Percentiles rank a stretch among this genome's conserved stretches.
Evolutionary conservation across 1,140 invertebrate genomes (phyloP).

Genomic region (Hycleus cichorii): DNA sequence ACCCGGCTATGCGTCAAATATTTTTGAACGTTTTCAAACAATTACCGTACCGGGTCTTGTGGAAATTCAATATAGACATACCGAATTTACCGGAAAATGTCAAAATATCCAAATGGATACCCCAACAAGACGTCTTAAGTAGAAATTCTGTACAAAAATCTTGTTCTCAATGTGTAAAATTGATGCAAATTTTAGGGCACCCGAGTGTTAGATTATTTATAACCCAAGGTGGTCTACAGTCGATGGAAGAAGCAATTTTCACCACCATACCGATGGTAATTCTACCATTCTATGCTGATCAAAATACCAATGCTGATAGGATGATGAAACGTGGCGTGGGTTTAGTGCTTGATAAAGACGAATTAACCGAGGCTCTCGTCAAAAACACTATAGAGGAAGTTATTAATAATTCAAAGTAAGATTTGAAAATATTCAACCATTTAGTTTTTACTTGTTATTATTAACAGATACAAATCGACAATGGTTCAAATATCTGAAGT

Average conservation of each 20-base stretch:
- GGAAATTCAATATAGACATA: conserved; percentile 42
- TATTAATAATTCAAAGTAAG: conserved; percentile 1
- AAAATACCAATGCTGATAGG: conserved; percentile 27
- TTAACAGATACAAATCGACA: too few relatives aligned
- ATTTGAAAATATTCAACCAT: too few relatives aligned
- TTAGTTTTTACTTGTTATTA: too few relatives aligned
- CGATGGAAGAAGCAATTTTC: conserved; percentile 23
- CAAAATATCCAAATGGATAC: conserved; percentile 43
- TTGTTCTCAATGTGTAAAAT: too few relatives aligned
- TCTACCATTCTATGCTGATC: conserved; percentile 38
- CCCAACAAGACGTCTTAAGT: conserved; percentile 47
- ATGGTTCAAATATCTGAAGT: too few relatives aligned
- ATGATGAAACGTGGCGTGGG: conserved; percentile 26
- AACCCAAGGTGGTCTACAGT: neutral
- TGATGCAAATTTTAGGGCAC: too few relatives aligned
- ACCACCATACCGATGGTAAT: conserved; percentile 45
- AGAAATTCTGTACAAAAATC: conserved; percentile 8
- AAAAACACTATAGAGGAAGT: conserved; percentile 20
- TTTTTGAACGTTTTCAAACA: conserved; percentile 34
- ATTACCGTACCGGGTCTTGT: conserved; percentile 41
- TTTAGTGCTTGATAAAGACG: conserved; percentile 11
- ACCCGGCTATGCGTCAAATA: conserved; percentile 12
- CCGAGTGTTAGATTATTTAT: too few relatives aligned
- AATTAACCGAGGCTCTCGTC: conserved; percentile 12
- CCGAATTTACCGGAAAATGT: conserved; percentile 39